Evolutionary conservation across 2,888 invertebrate genomes (phyloP).

Genomic region (Stenurella melanura): DNA sequence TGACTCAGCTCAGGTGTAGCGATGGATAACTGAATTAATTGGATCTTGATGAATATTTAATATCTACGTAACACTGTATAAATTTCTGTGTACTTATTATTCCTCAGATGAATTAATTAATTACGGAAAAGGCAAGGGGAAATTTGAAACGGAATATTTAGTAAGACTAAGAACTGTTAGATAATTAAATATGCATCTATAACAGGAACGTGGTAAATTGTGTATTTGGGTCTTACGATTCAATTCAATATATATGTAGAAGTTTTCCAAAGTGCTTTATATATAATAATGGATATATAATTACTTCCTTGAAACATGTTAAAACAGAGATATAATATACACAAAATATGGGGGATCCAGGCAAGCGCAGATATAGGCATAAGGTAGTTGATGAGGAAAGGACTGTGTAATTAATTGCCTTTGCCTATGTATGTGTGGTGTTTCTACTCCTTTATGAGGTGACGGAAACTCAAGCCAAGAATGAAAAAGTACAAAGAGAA

Average conservation of each 20-base stretch:
- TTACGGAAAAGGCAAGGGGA: background rate
- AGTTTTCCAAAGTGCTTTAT: background rate
- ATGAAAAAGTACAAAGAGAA: no score
- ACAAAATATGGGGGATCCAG: no score
- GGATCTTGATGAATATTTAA: slow-evolving; percentile 4
- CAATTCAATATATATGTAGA: background rate
- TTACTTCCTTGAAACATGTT: no score
- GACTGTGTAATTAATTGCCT: no score
- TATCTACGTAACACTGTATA: background rate
- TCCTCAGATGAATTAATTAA: background rate
- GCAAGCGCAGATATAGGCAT: no score
- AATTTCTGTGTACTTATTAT: background rate
- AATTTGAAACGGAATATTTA: background rate
- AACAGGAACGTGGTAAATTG: background rate
- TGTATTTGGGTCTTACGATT: background rate
- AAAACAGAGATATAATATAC: no score
- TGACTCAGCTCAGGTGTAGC: background rate
- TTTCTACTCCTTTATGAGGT: no score
- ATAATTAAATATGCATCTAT: background rate
- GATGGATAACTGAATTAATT: background rate
- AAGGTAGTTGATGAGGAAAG: no score
- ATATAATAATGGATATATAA: background rate
- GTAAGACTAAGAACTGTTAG: slow-evolving; percentile 2
- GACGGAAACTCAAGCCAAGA: no score
- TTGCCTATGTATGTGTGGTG: no score